Evolutionary conservation across 2,113 vertebrate genomes (phyloP).

Genomic region (Petroica traversi): DNA sequence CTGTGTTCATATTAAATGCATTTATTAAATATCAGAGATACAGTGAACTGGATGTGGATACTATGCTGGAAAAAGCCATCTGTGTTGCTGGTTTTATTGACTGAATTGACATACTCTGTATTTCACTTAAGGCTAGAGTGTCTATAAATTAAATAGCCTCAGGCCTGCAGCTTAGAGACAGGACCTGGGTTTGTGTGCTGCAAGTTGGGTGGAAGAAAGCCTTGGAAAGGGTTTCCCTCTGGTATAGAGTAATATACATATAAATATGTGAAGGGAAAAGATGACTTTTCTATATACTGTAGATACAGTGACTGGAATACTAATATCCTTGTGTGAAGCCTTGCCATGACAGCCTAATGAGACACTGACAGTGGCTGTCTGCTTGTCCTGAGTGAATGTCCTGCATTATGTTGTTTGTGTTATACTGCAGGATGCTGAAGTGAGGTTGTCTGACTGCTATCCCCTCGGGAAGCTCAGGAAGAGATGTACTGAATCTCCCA

Average conservation of each 20-base stretch:
- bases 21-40: not conserved
- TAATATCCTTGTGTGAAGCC: not conserved
- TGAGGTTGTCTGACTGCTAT: slow-evolving; percentile 33
- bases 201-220: not conserved
- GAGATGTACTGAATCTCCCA: not conserved
- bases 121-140: not conserved
- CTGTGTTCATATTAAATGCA: not conserved
- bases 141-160: slow-evolving; percentile 20
- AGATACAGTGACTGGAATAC: not conserved
- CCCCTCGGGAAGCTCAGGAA: slow-evolving; percentile 4
- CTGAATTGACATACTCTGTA: not conserved
- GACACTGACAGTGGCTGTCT: not conserved
- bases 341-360: not conserved
- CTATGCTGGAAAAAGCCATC: not conserved
- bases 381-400: not conserved
- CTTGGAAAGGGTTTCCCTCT: not conserved
- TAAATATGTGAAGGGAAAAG: not conserved
- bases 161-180: not conserved
- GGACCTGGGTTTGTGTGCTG: not conserved
- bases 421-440: slow-evolving; percentile 18
- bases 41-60: not conserved
- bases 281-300: not conserved
- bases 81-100: not conserved
- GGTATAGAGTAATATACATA: not conserved
- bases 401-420: slow-evolving; percentile 42